Base-by-base conservation (phyloP, 2,113 vertebrate genomes). In the Damaliscus lunatus region DNA sequence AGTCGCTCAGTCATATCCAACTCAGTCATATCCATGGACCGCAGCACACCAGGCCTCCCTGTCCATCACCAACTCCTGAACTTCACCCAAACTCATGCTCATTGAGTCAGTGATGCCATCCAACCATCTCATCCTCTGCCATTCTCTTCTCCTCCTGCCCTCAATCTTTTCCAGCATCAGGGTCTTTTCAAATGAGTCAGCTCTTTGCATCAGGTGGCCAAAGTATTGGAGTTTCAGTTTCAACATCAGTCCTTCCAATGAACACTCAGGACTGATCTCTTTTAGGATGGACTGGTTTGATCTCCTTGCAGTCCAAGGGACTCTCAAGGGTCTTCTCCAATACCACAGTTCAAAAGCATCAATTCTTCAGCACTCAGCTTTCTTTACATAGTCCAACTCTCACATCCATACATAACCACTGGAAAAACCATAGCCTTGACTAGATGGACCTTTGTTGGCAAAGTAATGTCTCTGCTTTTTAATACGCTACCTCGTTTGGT, bases 341-440 rank as follows among this genome's bases (percentile, higher is more conserved):
- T 4, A 71, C 4, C 17, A 36, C 64, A 71, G 17, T 21, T 71
- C 64, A 71, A 36, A 71, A 71, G n/a, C n/a, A 71, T 36, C 17
- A n/a, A 36, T 36, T 71, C 17, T 36, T 71, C 1, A 0, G 64
- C 5, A 0, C n/a, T 36, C n/a, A 71, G n/a, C 64, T 36, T 71
- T 21, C 17, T 36, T 36, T 21, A n/a, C 16, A n/a, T 6, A 71
- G n/a, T 71, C 17, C 9, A 36, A 36, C 17, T 36, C 9, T 36
- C n/a, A 71, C 9, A 71, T 36, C 17, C n/a, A 71, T 21, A 21
- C 17, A 71, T 36, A 4, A 71, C 64, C 0, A 71, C n/a, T 36
- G n/a, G 17, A 71, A 21, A 67, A 36, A 71, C 4, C 17, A 71
- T 71, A 21, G 64, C 64, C n/a, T 11, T 36, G 17, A 21, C 64